These are phyloP conservation scores for Himalopsyche anomala DNA, from an alignment of 2,888 invertebrate species.

Conservation along the genomic window DNA sequence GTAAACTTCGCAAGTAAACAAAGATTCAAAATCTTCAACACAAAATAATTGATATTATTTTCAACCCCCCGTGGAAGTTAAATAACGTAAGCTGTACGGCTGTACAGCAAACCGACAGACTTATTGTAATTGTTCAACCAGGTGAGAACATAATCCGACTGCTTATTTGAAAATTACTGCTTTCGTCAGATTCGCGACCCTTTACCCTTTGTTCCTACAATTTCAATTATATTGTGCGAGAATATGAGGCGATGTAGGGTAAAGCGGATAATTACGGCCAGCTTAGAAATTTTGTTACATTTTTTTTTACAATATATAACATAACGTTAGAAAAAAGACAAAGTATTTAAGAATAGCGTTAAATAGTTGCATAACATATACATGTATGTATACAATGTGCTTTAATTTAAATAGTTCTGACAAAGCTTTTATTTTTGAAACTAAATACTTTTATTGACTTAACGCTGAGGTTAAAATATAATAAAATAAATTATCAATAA, in stretches of 20 bases:
- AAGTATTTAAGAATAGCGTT: no score
- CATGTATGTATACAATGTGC: no score
- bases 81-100: background rate
- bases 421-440: no score
- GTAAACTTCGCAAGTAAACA: background rate
- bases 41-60: slow-evolving; percentile 13
- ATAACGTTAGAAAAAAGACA: no score
- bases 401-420: no score
- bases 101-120: background rate
- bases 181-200: slow-evolving; percentile 20
- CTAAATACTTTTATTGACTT: no score
- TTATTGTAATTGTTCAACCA: slow-evolving; percentile 34
- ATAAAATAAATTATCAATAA: no score
- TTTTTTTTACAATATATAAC: no score
- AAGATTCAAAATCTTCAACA: background rate
- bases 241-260: background rate
- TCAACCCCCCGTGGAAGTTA: background rate
- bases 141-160: slow-evolving; percentile 25
- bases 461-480: no score
- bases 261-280: no score
- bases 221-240: background rate
- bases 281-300: no score
- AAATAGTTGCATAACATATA: no score
- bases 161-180: slow-evolving; percentile 21
- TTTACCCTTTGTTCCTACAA: background rate